phyloP scores from a whole-genome alignment of 2,797 vertebrate species.

The Rhinatrema bivittatum region DNA sequence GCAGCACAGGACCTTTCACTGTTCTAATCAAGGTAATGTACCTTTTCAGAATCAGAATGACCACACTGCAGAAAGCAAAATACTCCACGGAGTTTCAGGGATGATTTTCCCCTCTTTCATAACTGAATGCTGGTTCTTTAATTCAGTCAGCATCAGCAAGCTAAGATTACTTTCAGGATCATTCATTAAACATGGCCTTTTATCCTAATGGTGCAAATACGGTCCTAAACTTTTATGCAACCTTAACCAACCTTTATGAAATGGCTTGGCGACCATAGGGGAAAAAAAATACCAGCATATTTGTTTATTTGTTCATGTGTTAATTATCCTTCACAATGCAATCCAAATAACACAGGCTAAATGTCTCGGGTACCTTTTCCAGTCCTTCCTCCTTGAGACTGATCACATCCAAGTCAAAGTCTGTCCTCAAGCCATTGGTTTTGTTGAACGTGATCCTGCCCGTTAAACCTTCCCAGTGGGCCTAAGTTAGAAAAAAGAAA shows the following conservation, averaged over 20 bases:
- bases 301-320: neutral
- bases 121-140: no score
- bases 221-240: slow-evolving; percentile 2
- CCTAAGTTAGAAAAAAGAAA: slow-evolving; percentile 53
- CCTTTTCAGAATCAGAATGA: slow-evolving; percentile 6
- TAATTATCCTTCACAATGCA: slow-evolving; percentile 5
- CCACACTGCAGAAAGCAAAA: slow-evolving; percentile 13
- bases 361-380: slow-evolving; percentile 75
- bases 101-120: slow-evolving; percentile 38
- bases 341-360: slow-evolving; percentile 11
- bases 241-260: slow-evolving; percentile 23
- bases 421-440: slow-evolving; percentile 92
- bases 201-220: slow-evolving; percentile 49
- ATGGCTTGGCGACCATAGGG: slow-evolving; percentile 15
- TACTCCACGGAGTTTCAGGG: slow-evolving; percentile 27
- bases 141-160: no score
- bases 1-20: no score
- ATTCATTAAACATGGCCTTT: slow-evolving; percentile 56
- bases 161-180: slow-evolving; percentile 48
- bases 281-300: no score
- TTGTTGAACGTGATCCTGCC: slow-evolving; percentile 96
- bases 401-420: slow-evolving; percentile 97
- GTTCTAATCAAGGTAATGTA: neutral
- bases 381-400: slow-evolving; percentile 95
- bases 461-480: slow-evolving; percentile 96